Evolutionary conservation across 2,888 invertebrate genomes (phyloP).

Genomic region (Lasius platythorax): DNA sequence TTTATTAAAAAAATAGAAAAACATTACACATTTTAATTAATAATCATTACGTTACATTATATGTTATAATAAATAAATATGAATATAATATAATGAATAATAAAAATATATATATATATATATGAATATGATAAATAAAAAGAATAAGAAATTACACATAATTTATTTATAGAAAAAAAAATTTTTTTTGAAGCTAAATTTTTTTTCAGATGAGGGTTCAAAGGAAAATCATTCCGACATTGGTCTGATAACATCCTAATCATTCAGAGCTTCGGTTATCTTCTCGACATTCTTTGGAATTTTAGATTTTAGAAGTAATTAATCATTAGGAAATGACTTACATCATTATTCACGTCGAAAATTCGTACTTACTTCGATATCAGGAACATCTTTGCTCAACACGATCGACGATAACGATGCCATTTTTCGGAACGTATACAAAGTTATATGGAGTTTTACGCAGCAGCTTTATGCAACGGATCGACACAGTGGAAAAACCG

Average conservation of each 20-base stretch:
- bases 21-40: background rate
- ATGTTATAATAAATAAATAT: background rate
- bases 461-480: background rate
- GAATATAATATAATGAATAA: background rate
- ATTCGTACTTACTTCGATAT: conserved; percentile 91
- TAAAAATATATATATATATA: background rate
- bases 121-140: background rate
- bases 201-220: background rate
- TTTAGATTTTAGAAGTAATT: background rate
- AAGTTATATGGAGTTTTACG: background rate
- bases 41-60: background rate
- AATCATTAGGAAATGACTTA: background rate
- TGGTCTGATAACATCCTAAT: background rate
- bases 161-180: background rate
- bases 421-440: conserved; percentile 47
- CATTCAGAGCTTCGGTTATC: background rate
- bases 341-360: background rate
- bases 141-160: background rate
- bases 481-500: background rate
- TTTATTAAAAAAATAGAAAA: background rate
- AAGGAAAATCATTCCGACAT: background rate
- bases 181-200: background rate
- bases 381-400: conserved; percentile 92
- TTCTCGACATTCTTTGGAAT: background rate
- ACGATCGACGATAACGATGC: conserved; percentile 67